Base-by-base conservation (phyloP, 2,797 vertebrate species). In the Tragelaphus oryx region DNA sequence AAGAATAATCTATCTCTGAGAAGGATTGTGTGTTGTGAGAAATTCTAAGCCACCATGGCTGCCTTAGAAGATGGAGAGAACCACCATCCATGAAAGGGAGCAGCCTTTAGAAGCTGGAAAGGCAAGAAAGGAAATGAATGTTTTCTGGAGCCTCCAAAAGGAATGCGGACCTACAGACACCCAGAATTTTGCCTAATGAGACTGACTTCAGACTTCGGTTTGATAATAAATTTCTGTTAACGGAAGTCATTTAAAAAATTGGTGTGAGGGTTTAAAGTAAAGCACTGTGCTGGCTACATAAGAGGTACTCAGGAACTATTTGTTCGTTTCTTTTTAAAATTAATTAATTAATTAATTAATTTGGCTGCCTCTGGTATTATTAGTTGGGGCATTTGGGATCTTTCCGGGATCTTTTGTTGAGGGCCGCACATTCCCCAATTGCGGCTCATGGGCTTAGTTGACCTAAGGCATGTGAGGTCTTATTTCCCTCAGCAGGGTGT, bases 21-120 rank as follows among this genome's bases (percentile, higher is more conserved):
- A 80, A 94, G 60, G 48, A 59, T 3, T 4, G 24, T 33, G 5
- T 8, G 7, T 20, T n/a, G 54, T n/a, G 87, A 79, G 41, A 48
- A 41, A 71, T n/a, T 78, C 28, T n/a, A 78, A 48, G 46, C 75
- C 17, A 20, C 28, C 14, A n/a, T 20, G 74, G 68, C 48, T 68
- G 57, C 37, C 26, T 65, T 55, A 14, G 41, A 22, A 54, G 55
- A 14, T 57, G 16, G 37, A 24, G 17, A 76, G 22, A 30, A 13
- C 80, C 3, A 37, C 4, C 7, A 28, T 37, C 9, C 26, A 22
- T 4, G 18, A 13, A 11, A 1, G 0, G 14, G 6, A 41, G 52
- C 6, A 5, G 41, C n/a, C 8, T 57, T 17, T 30, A 13, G 54
- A 33, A 76, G 46, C 44, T 28, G 33, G 33, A n/a, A 33, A 75